Base-by-base conservation (phyloP, 2,888 invertebrate species). In the Pachliopta kotzebuea region DNA sequence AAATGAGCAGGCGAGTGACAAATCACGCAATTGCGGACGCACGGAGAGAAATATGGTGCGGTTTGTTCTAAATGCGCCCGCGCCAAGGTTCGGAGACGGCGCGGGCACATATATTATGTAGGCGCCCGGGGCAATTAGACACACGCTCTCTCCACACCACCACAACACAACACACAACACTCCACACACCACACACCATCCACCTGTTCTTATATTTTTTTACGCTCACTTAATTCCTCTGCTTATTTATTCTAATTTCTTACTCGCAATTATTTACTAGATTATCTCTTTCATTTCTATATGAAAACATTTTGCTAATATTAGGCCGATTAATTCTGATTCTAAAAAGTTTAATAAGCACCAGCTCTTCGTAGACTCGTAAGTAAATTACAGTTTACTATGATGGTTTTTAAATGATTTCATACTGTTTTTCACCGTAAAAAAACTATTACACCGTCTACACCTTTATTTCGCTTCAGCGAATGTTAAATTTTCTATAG, bases 1-100 rank as follows among this genome's bases (percentile, higher is more conserved):
- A 84, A 75, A 78, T 72, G 75, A 78, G 76, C 75, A 75, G 73
- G 74, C 80, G 86, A 86, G 87, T 90, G 90, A 90, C 90, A 90
- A 90, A 90, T 90, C 88, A 89, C 87, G 87, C 87, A 88, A 89
- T 90, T 88, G 90, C 85, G 83, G 85, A 82, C 85, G 88, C 83
- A 84, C 76, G 79, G 86, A 86, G 88, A 89, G 90, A 90, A 84
- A 85, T 90, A 90, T 89, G 85, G 86, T 81, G 77, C 77, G 84
- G 86, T 85, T 85, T 83, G 86, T 86, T 89, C 87, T 86, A 89
- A 88, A 88, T 86, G 84, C 79, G 86, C 84, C 78, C 74, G 79
- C 81, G 81, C 73, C 72, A 76, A 72, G 74, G 78, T 76, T 77
- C 71, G 79, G 75, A 78, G 81, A 79, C 82, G 77, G 76, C 71